A percentile compares a stretch with the other conserved stretches of the same genome.
These are phyloP conservation scores for Anorthoa munda DNA, from an alignment of 2,888 invertebrate species.

Conservation along the genomic window DNA sequence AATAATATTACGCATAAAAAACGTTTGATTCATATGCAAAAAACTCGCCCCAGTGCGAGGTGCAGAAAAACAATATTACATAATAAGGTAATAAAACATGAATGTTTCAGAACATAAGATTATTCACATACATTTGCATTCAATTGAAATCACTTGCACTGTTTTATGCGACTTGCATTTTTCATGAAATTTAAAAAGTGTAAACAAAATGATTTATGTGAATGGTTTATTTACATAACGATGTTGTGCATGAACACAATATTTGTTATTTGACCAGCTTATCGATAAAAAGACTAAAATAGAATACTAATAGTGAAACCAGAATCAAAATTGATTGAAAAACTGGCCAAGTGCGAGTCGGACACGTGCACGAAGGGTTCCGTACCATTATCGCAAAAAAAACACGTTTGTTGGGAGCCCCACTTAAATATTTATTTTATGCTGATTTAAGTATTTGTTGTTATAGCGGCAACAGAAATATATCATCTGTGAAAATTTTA, in stretches of 20 bases:
- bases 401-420: no score
- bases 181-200: conserved; percentile 43
- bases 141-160: conserved; percentile 35
- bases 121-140: conserved; percentile 42
- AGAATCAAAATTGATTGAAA: no score
- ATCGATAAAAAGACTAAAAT: no score
- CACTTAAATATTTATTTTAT: no score
- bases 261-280: no score
- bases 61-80: conserved; percentile 30
- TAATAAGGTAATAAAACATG: conserved; percentile 21
- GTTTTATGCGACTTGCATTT: conserved; percentile 26
- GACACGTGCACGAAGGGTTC: no score
- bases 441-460: no score
- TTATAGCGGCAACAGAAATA: no score
- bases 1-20: conserved; percentile 8
- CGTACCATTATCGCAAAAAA: no score
- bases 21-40: neutral
- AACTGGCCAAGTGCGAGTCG: no score
- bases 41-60: conserved; percentile 18
- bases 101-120: conserved; percentile 25
- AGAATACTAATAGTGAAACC: no score
- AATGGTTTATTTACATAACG: conserved; percentile 14
- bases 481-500: no score
- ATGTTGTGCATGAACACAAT: neutral
- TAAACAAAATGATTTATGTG: conserved; percentile 38